These are phyloP conservation scores for Platysternon megacephalum DNA, from an alignment of 2,113 vertebrate genomes.

Conservation along the genomic window DNA sequence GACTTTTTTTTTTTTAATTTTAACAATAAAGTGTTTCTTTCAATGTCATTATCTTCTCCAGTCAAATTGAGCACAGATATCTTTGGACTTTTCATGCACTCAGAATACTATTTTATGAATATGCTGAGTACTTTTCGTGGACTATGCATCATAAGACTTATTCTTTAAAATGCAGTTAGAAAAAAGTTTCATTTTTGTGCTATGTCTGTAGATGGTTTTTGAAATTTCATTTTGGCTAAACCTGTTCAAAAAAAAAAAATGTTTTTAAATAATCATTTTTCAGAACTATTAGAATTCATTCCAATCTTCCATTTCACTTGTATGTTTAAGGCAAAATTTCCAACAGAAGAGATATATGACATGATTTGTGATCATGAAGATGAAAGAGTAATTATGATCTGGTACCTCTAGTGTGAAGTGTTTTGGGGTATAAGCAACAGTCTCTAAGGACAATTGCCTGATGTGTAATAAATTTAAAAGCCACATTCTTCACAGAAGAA, in stretches of 20 bases:
- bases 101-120: not conserved
- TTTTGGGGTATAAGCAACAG: not conserved
- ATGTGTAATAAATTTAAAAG: not conserved
- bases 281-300: not conserved
- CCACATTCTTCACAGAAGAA: rapidly evolving
- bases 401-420: not conserved
- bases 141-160: not conserved
- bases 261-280: not conserved
- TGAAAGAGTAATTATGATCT: not conserved
- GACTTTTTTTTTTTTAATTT: no score
- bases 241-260: not conserved
- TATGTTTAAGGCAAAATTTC: not conserved
- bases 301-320: not conserved
- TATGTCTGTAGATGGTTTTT: not conserved
- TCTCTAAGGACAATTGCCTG: not conserved
- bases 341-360: not conserved
- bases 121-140: not conserved
- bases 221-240: not conserved
- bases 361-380: not conserved
- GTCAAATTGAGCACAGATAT: rapidly evolving
- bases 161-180: not conserved
- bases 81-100: not conserved
- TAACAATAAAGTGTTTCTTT: not conserved
- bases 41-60: not conserved
- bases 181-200: not conserved